Percentiles rank a stretch among this genome's conserved stretches.
Conservation (phyloP, 2,797 vertebrate genomes). For the Cuniculus paca region DNA sequence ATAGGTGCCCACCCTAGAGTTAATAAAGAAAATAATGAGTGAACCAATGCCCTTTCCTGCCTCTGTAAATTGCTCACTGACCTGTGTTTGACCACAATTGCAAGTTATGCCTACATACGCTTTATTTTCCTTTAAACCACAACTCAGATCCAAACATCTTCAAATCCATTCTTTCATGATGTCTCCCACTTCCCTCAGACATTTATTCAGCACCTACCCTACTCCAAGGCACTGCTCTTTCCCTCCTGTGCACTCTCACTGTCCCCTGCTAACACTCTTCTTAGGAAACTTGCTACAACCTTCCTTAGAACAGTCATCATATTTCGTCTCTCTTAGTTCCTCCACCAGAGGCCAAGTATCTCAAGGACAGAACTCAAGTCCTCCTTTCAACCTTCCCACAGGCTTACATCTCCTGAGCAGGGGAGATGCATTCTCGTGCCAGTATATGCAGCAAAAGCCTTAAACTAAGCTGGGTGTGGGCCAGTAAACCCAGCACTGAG, state of each 20-base stretch:
- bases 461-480: not conserved
- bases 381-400: not conserved
- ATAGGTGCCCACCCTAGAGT: not conserved
- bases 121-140: not conserved
- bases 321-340: not conserved
- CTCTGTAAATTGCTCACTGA: not conserved
- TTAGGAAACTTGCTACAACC: not conserved
- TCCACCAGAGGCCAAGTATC: not conserved
- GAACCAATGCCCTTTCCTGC: not conserved
- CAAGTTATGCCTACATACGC: not conserved
- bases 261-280: not conserved
- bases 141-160: not conserved
- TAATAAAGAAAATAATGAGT: not conserved
- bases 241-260: not conserved
- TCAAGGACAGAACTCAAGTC: not conserved
- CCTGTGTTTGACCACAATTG: not conserved
- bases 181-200: not conserved
- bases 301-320: not conserved
- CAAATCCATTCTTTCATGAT: not conserved
- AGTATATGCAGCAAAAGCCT: not conserved
- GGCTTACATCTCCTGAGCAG: not conserved
- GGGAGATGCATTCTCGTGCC: not conserved
- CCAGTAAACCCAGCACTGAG: not conserved
- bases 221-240: not conserved
- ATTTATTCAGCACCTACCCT: not conserved